These are phyloP conservation scores for Centropyge bicolor DNA, from an alignment of 2,797 vertebrate genomes.

Conservation along the genomic window DNA sequence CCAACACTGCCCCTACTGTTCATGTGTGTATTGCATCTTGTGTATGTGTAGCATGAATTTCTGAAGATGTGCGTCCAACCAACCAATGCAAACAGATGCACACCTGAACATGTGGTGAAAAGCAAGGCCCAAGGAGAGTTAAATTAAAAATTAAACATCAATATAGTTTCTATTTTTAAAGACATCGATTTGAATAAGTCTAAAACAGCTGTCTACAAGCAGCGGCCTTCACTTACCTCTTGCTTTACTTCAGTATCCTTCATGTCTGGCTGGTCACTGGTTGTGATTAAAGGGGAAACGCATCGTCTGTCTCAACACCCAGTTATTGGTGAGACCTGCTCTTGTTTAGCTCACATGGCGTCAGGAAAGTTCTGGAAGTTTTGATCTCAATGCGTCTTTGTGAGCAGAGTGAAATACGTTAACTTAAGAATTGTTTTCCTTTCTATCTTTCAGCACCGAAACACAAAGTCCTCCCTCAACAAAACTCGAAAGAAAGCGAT, in stretches of 20 bases:
- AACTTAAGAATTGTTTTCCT: background rate
- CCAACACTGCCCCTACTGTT: too few species aligned
- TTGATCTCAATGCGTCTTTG: slow-evolving; percentile 66
- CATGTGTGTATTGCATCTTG: too few species aligned
- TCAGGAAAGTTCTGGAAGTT: slow-evolving; percentile 84
- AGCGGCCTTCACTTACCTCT: slow-evolving; percentile 75
- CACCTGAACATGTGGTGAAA: too few species aligned
- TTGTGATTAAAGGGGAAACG: slow-evolving; percentile 36
- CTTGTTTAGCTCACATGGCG: slow-evolving; percentile 65
- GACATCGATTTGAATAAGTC: slow-evolving; percentile 47
- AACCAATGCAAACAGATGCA: too few species aligned
- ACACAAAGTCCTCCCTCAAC: background rate
- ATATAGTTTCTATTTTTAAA: slow-evolving; percentile 65
- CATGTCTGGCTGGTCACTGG: slow-evolving; percentile 54
- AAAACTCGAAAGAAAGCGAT: background rate
- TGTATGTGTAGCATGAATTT: too few species aligned
- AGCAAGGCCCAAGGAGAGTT: slow-evolving; percentile 22
- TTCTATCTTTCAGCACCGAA: background rate
- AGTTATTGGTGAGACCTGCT: slow-evolving; percentile 63
- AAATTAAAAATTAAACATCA: slow-evolving; percentile 48
- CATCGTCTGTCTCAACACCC: slow-evolving; percentile 38
- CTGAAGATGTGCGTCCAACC: too few species aligned
- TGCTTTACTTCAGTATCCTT: slow-evolving; percentile 65
- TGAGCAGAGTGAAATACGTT: slow-evolving; percentile 3
- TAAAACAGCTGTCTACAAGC: slow-evolving; percentile 61